Base-by-base conservation (phyloP, 1,140 invertebrate species). In the Scylla paramamosain region DNA sequence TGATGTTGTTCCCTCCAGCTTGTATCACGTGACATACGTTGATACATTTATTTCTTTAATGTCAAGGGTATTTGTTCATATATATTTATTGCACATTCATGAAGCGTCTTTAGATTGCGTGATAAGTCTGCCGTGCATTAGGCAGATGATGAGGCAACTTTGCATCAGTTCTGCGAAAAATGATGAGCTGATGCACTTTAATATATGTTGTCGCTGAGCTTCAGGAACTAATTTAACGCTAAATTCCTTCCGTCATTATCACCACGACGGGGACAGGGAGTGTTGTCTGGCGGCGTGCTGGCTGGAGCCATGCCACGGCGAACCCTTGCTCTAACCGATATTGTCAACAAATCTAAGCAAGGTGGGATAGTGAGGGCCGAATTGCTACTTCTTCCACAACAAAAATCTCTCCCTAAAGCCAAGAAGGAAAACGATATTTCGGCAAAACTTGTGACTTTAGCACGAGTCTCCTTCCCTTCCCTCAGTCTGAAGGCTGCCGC, bases 71-170 rank as follows among this genome's bases (percentile, higher is more conserved):
- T 59, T 29, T 77, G 28, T 92, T 29, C 32, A 92, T 92, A 77
- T 92, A 77, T 77, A 89, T 89, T 4, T 89, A 45, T 89, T 39
- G 29, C 29, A 39, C 48, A 39, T 16, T 89, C 14, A 31, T 59
- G 28, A 91, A 31, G 67, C 32, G 59, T 92, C 59, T 92, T 67
- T 92, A 29, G 16, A 92, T 83, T 10, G 4, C 31, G 32, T 31
- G 32, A n/a, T 77, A 77, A 10, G 25, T 29, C 14, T 92, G 82
- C 14, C 14, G 45, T 3, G 16, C 46, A 46, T 90, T 32, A 39
- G 39, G 28, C 16, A 28, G 16, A 25, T 25, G 28, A 84, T 0
- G 31, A 29, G 83, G 31, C 83, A 84, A 84, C 52, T 59, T 59
- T 59, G 52, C 52, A 14, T 59, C 2, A 59, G 10, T 59, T 14